phyloP scores from a whole-genome alignment of 2,113 vertebrate genomes.

The Boleophthalmus pectinirostris region DNA sequence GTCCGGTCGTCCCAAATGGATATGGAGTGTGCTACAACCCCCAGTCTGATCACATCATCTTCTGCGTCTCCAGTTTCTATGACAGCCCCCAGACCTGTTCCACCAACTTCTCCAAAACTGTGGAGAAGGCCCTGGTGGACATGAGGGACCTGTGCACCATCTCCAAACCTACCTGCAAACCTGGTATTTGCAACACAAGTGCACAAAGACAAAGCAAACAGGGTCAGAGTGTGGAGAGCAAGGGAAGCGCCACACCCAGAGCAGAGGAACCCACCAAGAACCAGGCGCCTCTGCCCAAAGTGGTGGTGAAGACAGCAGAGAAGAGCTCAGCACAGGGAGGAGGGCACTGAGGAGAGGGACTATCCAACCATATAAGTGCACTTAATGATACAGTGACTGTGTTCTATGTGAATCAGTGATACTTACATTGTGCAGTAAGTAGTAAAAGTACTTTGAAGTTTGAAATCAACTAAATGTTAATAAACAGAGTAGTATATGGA shows the following conservation, averaged over 20 bases:
- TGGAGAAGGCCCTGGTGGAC: slow-evolving; percentile 83
- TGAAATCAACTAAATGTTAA: background rate
- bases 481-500: background rate
- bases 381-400: slow-evolving; percentile 21
- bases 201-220: slow-evolving; percentile 23
- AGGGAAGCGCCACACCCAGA: slow-evolving; percentile 28
- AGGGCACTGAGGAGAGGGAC: background rate
- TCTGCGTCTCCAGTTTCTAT: slow-evolving; percentile 93
- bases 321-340: slow-evolving; percentile 31
- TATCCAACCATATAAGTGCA: slow-evolving; percentile 12
- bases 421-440: background rate
- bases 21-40: slow-evolving; percentile 96
- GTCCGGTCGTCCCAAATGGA: slow-evolving; percentile 90
- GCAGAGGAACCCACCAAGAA: slow-evolving; percentile 10
- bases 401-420: slow-evolving; percentile 17
- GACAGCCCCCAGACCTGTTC: slow-evolving; percentile 87
- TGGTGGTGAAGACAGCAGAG: slow-evolving; percentile 41
- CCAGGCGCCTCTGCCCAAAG: slow-evolving; percentile 36
- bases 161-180: slow-evolving; percentile 47
- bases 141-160: slow-evolving; percentile 84
- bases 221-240: slow-evolving; percentile 41
- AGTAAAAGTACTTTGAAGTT: background rate
- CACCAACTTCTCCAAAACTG: slow-evolving; percentile 78
- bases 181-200: background rate
- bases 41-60: slow-evolving; percentile 86